Evolutionary conservation across 1,140 invertebrate species (phyloP).

Genomic region (Musca vetustissima): DNA sequence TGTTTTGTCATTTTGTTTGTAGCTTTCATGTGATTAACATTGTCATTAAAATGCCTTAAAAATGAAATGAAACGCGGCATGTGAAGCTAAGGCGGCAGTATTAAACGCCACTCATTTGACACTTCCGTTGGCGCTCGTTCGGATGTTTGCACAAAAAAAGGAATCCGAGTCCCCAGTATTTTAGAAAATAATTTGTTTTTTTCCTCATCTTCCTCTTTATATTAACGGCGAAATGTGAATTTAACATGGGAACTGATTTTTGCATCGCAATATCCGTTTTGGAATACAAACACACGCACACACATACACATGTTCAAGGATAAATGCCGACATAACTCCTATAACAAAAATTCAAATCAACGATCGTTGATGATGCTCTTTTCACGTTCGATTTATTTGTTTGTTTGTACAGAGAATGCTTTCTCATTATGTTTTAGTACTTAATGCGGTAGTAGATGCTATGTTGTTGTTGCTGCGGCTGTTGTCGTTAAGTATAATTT

Average conservation of each 20-base stretch:
- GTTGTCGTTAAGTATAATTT: too few species aligned
- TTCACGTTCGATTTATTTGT: too few species aligned
- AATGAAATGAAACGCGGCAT: neutral
- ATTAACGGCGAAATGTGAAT: conserved; percentile 49
- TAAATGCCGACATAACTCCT: too few species aligned
- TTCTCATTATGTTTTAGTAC: conserved; percentile 14
- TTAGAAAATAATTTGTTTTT: neutral
- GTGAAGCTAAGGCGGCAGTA: neutral
- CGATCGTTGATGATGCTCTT: neutral
- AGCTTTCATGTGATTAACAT: conserved; percentile 9
- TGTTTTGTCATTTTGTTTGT: too few species aligned
- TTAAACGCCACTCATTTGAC: conserved; percentile 52
- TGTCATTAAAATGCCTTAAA: conserved; percentile 6
- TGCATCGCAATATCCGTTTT: conserved; percentile 40
- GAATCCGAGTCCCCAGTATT: too few species aligned
- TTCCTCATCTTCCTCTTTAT: conserved; percentile 18
- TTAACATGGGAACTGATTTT: conserved; percentile 25
- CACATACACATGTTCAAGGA: neutral
- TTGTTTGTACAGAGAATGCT: too few species aligned
- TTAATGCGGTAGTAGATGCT: neutral
- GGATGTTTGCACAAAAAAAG: neutral
- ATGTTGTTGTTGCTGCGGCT: neutral
- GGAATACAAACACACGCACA: conserved; percentile 12
- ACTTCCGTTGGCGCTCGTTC: conserved; percentile 43
- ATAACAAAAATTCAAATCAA: conserved; percentile 19